Base-by-base conservation (phyloP, 1,140 invertebrate genomes). In the Spodoptera frugiperda region DNA sequence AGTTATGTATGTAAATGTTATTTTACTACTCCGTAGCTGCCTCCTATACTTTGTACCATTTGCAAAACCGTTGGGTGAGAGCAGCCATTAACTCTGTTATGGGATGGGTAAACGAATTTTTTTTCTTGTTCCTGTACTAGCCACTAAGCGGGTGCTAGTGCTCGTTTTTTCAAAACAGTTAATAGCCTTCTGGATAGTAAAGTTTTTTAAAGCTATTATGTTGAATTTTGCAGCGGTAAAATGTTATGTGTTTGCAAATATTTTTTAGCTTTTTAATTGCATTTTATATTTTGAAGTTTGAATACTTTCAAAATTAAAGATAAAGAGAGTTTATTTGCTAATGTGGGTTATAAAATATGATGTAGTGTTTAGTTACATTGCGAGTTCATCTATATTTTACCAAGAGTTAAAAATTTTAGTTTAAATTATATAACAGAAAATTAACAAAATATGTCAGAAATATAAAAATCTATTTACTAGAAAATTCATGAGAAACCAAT, bases 21-120 rank as follows among this genome's bases (percentile, higher is more conserved):
- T n/a, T n/a, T n/a, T n/a, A n/a, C n/a, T n/a, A n/a, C n/a, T n/a
- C n/a, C n/a, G n/a, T n/a, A n/a, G 5, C 12, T 0, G 12, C 39
- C 2, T 71, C 33, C 21, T 46, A 44, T 55, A 21, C 30, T 19
- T 84, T 82, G 44, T 1, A 21, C 75, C 77, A 71, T 10, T 15
- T 9, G 21, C 65, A 21, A 48, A 59, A 74, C 74, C 71, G 77
- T 73, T 74, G 59, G 46, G 78, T 83, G 78, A 78, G 76, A 63
- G 71, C 71, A 77, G 59, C 72, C 80, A 82, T 85, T 85, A 85
- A 81, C 80, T 80, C 76, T 77, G 80, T 82, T 82, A 85, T 82
- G 76, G 82, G 78, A 79, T 79, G 74, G 80, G 75, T 63, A 77
- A 80, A 80, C 71, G 67, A 70, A 78, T 48, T 68, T 80, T 82